Percentiles rank a stretch among this genome's conserved stretches.
Conservation (phyloP, 1,140 invertebrate species). For the Hesperophylax magnus region DNA sequence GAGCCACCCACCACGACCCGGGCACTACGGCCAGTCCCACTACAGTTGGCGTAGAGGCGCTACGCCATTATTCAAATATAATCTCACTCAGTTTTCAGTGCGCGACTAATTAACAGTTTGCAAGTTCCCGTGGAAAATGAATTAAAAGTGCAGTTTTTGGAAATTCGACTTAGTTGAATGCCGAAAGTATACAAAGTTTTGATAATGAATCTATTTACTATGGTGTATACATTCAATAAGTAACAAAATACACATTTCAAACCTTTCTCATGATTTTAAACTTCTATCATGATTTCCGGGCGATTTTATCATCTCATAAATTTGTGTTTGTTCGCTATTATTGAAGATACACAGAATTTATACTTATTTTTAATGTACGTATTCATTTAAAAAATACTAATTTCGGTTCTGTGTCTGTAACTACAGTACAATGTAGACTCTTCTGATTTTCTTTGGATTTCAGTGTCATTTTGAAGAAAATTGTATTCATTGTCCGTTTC, state of each 20-base stretch:
- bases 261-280: too few species aligned
- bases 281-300: too few species aligned
- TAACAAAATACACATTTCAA: neutral
- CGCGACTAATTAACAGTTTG: neutral
- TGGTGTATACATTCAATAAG: neutral
- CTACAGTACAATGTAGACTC: too few species aligned
- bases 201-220: neutral
- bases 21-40: slow-evolving; percentile 5
- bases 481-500: too few species aligned
- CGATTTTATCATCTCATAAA: too few species aligned
- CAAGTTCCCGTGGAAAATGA: neutral
- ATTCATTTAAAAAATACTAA: too few species aligned
- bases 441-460: too few species aligned
- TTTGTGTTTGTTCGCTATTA: too few species aligned
- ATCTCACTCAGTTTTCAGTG: neutral
- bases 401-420: too few species aligned
- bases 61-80: neutral
- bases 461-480: too few species aligned
- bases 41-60: slow-evolving; percentile 9
- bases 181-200: neutral
- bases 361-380: too few species aligned
- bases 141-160: neutral
- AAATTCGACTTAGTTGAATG: neutral
- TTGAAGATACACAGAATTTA: too few species aligned
- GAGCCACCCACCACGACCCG: neutral